phyloP scores from a whole-genome alignment of 2,797 vertebrate genomes.

The Phoxinus dragarum region DNA sequence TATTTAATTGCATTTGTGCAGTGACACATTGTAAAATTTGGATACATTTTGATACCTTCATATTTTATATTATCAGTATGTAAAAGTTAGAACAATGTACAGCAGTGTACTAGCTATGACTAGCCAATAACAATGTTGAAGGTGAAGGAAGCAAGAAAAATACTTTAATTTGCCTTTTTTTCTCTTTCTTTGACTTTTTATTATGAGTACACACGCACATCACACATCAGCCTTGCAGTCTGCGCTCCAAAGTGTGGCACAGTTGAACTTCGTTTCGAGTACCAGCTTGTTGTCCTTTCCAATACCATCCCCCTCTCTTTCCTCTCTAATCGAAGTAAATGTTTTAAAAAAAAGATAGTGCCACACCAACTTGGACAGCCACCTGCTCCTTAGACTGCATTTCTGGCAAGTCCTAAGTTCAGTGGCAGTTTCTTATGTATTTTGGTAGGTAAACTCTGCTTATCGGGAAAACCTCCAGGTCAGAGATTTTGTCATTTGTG shows the following conservation, averaged over 20 bases:
- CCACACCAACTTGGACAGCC: constrained; percentile 17
- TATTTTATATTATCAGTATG: background rate
- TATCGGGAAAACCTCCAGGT: background rate
- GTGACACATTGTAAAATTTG: background rate
- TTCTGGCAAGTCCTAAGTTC: constrained; percentile 9
- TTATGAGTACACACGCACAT: background rate
- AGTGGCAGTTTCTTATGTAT: background rate
- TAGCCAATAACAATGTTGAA: background rate
- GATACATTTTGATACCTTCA: background rate
- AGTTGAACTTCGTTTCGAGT: background rate
- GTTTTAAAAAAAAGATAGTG: background rate
- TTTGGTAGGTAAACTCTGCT: background rate
- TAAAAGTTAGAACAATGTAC: background rate
- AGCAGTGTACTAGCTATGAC: background rate
- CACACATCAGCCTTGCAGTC: background rate
- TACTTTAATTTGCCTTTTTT: background rate
- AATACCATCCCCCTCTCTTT: background rate
- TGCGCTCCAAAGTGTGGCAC: background rate
- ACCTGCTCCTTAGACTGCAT: constrained; percentile 13
- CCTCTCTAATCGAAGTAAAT: background rate
- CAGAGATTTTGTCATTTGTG: constrained; percentile 22
- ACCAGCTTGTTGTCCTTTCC: background rate
- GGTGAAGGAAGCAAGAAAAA: background rate
- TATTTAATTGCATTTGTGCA: background rate
- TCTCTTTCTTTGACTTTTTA: no score